Base-by-base conservation (phyloP, 2,113 vertebrate species). In the Perognathus longimembris region DNA sequence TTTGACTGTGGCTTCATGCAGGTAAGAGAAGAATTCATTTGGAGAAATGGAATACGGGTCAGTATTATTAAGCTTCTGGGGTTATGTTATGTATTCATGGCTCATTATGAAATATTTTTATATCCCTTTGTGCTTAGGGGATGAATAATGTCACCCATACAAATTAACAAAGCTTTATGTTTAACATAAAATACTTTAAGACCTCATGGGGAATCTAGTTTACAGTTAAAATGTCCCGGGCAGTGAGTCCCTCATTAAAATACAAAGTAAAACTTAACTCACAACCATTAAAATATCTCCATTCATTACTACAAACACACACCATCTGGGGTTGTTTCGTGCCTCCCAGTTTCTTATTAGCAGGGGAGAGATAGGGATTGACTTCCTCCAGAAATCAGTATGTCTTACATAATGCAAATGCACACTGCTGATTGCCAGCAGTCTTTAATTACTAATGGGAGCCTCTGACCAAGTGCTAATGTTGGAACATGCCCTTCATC, bases 121-220 rank as follows among this genome's bases (percentile, higher is more conserved):
- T 88, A 85, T 85, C 50, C 42, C 28, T 30, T 78, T 78, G 20
- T 93, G 63, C 89, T 93, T 94, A 83, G 78, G 64, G 38, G 87
- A 92, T 93, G 80, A 95, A 92, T 90, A 91, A 91, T 95, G 92
- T 94, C 61, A 91, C 79, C 73, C 59, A 81, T 81, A 89, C 67
- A 92, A 89, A 38, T 95, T 95, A 94, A 89, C 63, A 71, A 87
- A 94, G 57, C 74, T 91, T 96, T 94, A 91, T 94, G 61, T 89
- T 89, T 93, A 94, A 85, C 59, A 93, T 95, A 94, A 95, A 96
- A 92, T 92, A 88, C 36, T 95, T 94, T 90, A 97, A 92, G 79
- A 90, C 54, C 80, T 93, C 87, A 59, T 77, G 84, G 92, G 69
- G 84, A 92, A 79, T 90, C 75, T 94, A 67, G 88, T 90, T 96